A percentile compares a stretch with the other conserved stretches of the same genome.
Evolutionary conservation across 2,888 invertebrate species (phyloP).

Genomic region (Camptogramma bilineatum): DNA sequence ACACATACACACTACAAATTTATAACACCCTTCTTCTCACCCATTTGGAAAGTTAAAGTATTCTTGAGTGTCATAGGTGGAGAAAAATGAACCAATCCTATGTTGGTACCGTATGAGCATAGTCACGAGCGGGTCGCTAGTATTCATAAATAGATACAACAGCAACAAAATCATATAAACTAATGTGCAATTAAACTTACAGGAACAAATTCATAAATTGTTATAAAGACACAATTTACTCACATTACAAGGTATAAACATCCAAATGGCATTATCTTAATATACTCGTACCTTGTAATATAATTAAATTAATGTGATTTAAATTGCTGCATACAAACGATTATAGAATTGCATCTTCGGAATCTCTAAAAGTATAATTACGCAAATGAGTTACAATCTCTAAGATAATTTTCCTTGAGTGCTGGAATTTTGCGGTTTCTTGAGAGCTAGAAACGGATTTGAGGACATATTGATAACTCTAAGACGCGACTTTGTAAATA

Average conservation of each 20-base stretch:
- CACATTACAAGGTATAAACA: constrained; percentile 6
- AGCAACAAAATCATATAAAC: background rate
- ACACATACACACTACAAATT: too few species aligned
- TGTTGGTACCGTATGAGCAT: too few species aligned
- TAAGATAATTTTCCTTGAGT: constrained; percentile 39
- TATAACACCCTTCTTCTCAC: too few species aligned
- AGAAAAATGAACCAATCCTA: too few species aligned
- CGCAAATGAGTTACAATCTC: constrained; percentile 45
- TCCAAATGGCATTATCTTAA: constrained; percentile 8
- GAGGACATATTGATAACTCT: constrained; percentile 12
- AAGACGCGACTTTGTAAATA: constrained; percentile 15
- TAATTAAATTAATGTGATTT: constrained; percentile 14
- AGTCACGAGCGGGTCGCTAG: too few species aligned
- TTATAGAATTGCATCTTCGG: constrained; percentile 31
- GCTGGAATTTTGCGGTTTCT: constrained; percentile 43
- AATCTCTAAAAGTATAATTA: constrained; percentile 41
- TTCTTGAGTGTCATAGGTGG: too few species aligned
- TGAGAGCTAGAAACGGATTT: constrained; percentile 32
- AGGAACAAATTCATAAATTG: constrained; percentile 4
- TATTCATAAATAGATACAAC: background rate
- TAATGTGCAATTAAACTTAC: background rate
- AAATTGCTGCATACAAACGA: constrained; percentile 19
- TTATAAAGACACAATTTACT: constrained; percentile 7
- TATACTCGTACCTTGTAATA: background rate
- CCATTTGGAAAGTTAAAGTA: too few species aligned